phyloP scores from a whole-genome alignment of 2,888 invertebrate species.

The Pterostichus madidus region DNA sequence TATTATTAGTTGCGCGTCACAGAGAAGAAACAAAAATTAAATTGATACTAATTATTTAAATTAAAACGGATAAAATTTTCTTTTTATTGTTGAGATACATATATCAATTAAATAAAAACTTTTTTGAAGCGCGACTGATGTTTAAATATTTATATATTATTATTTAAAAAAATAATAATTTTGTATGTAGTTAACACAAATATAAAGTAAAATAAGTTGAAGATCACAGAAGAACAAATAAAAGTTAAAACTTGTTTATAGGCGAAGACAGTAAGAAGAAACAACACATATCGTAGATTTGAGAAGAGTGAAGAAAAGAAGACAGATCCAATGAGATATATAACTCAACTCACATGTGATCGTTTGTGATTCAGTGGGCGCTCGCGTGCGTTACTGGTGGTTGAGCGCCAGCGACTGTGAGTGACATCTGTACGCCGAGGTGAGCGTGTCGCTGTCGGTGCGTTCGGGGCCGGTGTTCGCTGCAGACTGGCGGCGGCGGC shows the following conservation, averaged over 20 bases:
- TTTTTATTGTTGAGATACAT: too few species aligned
- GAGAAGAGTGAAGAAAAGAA: constrained; percentile 31
- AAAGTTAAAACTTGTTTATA: not conserved
- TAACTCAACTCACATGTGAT: constrained; percentile 34
- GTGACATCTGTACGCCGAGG: constrained; percentile 47
- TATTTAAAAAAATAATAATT: too few species aligned
- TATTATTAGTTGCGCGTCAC: too few species aligned
- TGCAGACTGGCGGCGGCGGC: constrained; percentile 74
- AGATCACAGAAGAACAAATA: constrained; percentile 1
- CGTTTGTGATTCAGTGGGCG: constrained; percentile 19
- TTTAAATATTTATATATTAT: too few species aligned
- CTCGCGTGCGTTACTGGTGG: not conserved
- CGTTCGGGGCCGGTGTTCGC: constrained; percentile 69
- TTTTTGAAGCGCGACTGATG: too few species aligned
- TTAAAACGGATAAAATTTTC: too few species aligned
- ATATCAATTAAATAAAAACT: too few species aligned
- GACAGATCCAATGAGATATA: constrained; percentile 17
- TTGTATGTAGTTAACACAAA: not conserved
- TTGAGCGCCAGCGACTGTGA: constrained; percentile 43
- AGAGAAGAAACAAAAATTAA: too few species aligned
- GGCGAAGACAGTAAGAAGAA: not conserved
- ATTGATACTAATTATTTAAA: too few species aligned
- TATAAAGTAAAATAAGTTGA: not conserved
- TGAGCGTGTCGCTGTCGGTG: constrained; percentile 49
- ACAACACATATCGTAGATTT: constrained; percentile 2